A percentile compares a stretch with the other conserved stretches of the same genome.
phyloP scores from a whole-genome alignment of 2,888 invertebrate genomes.

The Entomobrya proxima region DNA sequence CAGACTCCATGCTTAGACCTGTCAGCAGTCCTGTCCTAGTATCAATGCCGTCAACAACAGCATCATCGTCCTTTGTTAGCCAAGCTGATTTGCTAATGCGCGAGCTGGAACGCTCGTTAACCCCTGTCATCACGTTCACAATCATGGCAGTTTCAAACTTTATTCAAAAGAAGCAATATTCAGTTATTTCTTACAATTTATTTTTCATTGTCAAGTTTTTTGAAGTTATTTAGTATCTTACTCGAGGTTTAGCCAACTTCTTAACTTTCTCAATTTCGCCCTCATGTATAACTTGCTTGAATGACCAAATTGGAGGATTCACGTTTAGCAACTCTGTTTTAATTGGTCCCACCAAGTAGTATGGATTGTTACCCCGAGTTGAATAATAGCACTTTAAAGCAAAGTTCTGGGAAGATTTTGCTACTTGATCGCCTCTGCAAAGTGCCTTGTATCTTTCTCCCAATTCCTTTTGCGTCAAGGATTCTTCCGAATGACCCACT shows the following conservation, averaged over 20 bases:
- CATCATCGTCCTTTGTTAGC: conserved; percentile 90
- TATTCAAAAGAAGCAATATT: conserved; percentile 78
- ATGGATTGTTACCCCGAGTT: conserved; percentile 83
- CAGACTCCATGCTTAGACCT: conserved; percentile 88
- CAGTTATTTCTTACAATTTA: not conserved
- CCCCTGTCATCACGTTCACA: conserved; percentile 93
- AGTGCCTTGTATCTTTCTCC: conserved; percentile 83
- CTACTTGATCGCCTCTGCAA: conserved; percentile 85
- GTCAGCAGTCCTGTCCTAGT: conserved; percentile 90
- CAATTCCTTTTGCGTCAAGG: not conserved
- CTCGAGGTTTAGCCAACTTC: conserved; percentile 89
- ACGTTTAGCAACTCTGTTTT: conserved; percentile 89
- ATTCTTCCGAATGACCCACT: not conserved
- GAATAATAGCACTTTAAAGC: conserved; percentile 86
- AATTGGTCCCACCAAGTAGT: conserved; percentile 84
- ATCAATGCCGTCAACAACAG: conserved; percentile 85
- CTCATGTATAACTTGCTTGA: conserved; percentile 91
- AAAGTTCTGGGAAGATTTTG: conserved; percentile 78
- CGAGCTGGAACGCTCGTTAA: conserved; percentile 93
- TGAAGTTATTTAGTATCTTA: conserved; percentile 77
- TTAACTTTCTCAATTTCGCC: conserved; percentile 91
- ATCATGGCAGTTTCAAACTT: conserved; percentile 92
- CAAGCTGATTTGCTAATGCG: conserved; percentile 98
- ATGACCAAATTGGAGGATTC: conserved; percentile 89
- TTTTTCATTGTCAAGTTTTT: no score